Evolutionary conservation across 2,888 invertebrate genomes (phyloP), one percentile per base, ranked within the genome.

Genomic region (Orthosia cruda): DNA sequence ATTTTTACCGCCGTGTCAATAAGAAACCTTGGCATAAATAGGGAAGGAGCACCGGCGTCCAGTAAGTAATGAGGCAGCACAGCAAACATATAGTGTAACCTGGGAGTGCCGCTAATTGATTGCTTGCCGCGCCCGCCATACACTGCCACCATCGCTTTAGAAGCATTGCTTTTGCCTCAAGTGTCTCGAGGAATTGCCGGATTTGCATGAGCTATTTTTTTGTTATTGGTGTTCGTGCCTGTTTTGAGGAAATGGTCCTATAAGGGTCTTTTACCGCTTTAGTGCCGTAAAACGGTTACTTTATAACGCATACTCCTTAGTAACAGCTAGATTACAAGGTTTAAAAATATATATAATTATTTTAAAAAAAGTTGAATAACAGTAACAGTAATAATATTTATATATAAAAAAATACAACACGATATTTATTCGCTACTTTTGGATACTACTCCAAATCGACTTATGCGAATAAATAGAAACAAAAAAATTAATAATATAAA

Each of bases 11-110:
- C 71, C 88, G 58, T 84, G 87, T 88, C 90, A 89, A 91, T 88
- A 91, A 89, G 89, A 89, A 89, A 70, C 84, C 86, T 84, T 87
- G 88, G 89, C 89, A 90, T 88, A 90, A 90, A 91, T 88, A 90
- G 87, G 85, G 80, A 90, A 92, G 90, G 91, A 91, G 85, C 88
- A 86, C 91, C 88, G 89, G 88, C 90, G 92, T 92, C 91, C 92
- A 94, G 95, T 95, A 95, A 96, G 95, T 95, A 96, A 96, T 95
- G 95, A 96, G 95, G 92, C 90, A 91, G 89, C 90, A 91, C 86
- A 80, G 93, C 92, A 96, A 96, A 95, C 95, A 94, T 95, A 95
- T 95, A 93, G 92, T 92, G 93, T 95, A 92, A 94, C 95, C 90
- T 87, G 90, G 90, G 93, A 86, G 90, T 89, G 91, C 88, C 89